Percentiles rank a stretch among this genome's conserved stretches.
Evolutionary conservation across 2,888 invertebrate genomes (phyloP).

Genomic region (Pyrgus malvae): DNA sequence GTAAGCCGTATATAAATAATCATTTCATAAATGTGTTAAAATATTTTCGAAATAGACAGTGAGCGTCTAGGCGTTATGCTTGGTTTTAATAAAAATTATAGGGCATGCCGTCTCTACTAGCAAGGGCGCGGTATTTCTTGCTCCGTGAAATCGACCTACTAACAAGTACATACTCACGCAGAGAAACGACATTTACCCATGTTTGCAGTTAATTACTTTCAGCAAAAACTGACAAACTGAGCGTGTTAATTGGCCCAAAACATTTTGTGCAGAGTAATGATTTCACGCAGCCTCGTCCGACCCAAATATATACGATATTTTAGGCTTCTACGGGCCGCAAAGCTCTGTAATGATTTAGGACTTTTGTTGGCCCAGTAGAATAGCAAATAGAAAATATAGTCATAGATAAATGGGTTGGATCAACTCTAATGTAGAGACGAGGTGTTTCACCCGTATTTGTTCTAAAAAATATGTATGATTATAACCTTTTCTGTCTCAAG

Average conservation of each 20-base stretch:
- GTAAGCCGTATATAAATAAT: no score
- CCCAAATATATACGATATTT: slow-evolving; percentile 32
- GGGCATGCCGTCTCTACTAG: no score
- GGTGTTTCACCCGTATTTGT: no score
- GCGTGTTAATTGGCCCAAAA: slow-evolving; percentile 35
- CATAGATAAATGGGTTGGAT: background rate
- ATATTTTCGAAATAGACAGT: no score
- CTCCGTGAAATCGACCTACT: no score
- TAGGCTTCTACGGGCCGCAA: slow-evolving; percentile 25
- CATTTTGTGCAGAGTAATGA: slow-evolving; percentile 30
- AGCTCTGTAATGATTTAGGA: slow-evolving; percentile 27
- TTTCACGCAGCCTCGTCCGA: slow-evolving; percentile 23
- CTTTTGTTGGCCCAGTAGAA: slow-evolving; percentile 16
- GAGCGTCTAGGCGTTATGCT: no score
- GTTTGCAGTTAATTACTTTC: slow-evolving; percentile 18
- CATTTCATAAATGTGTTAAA: no score
- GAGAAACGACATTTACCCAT: slow-evolving; percentile 7
- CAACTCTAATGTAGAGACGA: no score
- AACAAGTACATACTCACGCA: background rate
- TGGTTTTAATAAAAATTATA: no score
- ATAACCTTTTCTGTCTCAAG: background rate
- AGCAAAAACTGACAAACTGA: slow-evolving; percentile 24
- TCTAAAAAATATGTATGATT: no score
- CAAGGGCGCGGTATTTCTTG: no score
- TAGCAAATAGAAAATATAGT: slow-evolving; percentile 2